These are phyloP conservation scores for Dynastes maya DNA, from an alignment of 2,888 invertebrate genomes.

Conservation along the genomic window DNA sequence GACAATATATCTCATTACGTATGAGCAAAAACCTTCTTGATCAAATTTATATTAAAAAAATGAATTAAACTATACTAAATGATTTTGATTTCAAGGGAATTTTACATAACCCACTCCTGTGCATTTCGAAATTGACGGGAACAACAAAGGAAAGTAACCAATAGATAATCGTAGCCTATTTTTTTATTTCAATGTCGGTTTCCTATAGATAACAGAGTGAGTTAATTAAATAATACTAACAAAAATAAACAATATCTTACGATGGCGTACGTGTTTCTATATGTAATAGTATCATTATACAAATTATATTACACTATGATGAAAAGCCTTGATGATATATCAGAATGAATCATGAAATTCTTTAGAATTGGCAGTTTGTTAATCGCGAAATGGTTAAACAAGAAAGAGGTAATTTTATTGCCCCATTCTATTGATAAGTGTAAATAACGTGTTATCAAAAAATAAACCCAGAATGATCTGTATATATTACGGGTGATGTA, in stretches of 20 bases:
- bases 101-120: too few species aligned
- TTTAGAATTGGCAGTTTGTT: conserved; percentile 17
- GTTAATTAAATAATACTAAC: not conserved
- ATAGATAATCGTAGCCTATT: too few species aligned
- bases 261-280: not conserved
- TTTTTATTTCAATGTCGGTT: not conserved
- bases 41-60: too few species aligned
- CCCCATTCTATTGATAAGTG: conserved; percentile 6
- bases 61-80: too few species aligned
- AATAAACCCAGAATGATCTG: conserved; percentile 24
- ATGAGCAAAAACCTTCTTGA: too few species aligned
- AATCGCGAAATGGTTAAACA: conserved; percentile 27
- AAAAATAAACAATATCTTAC: not conserved
- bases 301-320: not conserved
- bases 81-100: too few species aligned
- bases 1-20: too few species aligned
- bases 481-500: conserved; percentile 7
- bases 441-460: conserved; percentile 15
- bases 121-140: too few species aligned
- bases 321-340: conserved; percentile 9
- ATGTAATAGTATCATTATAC: not conserved
- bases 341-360: conserved; percentile 21
- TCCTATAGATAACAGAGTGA: not conserved
- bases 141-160: too few species aligned
- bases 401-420: conserved; percentile 29